Conservation (phyloP, 2,113 vertebrate species). For the Galeopterus variegatus region DNA sequence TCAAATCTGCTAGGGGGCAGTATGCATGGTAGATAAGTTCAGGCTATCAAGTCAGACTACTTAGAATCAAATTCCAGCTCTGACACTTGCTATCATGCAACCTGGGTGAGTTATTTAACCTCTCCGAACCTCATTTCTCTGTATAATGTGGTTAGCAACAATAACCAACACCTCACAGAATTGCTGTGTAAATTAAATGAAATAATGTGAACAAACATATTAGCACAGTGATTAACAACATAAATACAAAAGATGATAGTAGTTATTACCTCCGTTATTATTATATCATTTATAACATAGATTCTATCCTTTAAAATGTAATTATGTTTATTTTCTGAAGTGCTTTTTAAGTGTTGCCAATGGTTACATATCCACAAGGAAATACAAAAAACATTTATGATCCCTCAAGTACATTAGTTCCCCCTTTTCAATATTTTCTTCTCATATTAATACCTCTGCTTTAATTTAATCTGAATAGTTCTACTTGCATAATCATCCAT, state of each 20-base stretch:
- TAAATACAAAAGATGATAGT: background rate
- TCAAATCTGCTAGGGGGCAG: background rate
- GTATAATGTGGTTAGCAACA: background rate
- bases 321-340: background rate
- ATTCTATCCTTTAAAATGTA: background rate
- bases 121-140: background rate
- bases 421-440: background rate
- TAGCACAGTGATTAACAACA: background rate
- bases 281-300: background rate
- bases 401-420: background rate
- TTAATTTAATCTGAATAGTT: background rate
- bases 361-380: background rate
- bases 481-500: background rate
- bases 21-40: background rate
- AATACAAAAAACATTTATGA: background rate
- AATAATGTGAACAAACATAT: background rate
- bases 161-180: background rate
- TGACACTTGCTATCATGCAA: background rate
- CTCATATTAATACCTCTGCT: background rate
- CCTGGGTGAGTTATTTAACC: background rate
- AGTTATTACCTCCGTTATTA: background rate
- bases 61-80: background rate
- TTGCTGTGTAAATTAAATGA: background rate
- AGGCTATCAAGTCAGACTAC: background rate
- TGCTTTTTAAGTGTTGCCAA: background rate